Evolutionary conservation across 2,113 vertebrate genomes (phyloP).

Genomic region (Rhabdornis inornatus): DNA sequence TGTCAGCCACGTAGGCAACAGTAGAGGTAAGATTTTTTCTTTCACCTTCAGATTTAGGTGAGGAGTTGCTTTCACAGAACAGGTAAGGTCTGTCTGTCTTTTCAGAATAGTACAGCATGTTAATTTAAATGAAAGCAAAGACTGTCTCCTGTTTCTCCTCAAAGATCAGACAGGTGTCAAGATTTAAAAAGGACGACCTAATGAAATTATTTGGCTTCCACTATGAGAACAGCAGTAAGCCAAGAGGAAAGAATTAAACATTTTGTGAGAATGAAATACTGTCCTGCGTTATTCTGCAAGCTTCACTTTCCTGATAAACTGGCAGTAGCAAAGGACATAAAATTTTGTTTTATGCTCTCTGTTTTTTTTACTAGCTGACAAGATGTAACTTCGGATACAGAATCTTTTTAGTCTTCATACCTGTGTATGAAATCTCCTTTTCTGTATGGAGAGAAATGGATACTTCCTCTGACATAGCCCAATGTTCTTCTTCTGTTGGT

Average conservation of each 20-base stretch:
- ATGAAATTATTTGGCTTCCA: background rate
- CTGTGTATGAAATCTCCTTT: constrained; percentile 74
- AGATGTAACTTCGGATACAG: background rate
- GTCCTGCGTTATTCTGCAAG: background rate
- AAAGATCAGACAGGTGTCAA: background rate
- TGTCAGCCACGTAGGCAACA: background rate
- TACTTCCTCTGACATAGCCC: constrained; percentile 72
- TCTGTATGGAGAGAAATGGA: constrained; percentile 75
- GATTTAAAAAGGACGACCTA: background rate
- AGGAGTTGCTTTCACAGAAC: background rate
- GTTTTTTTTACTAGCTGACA: background rate
- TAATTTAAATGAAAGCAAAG: background rate
- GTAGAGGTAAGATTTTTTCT: background rate
- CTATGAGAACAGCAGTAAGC: background rate
- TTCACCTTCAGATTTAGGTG: background rate
- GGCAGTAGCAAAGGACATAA: background rate
- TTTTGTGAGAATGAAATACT: background rate
- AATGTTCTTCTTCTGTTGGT: constrained; percentile 64
- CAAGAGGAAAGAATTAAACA: background rate
- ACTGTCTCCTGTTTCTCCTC: background rate
- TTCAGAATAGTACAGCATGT: background rate
- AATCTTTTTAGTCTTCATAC: constrained; percentile 48
- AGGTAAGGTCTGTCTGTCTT: background rate
- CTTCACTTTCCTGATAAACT: background rate
- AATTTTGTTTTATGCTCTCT: background rate